These are phyloP conservation scores for Drosophila cracens DNA, from an alignment of 2,888 invertebrate genomes.

Conservation along the genomic window DNA sequence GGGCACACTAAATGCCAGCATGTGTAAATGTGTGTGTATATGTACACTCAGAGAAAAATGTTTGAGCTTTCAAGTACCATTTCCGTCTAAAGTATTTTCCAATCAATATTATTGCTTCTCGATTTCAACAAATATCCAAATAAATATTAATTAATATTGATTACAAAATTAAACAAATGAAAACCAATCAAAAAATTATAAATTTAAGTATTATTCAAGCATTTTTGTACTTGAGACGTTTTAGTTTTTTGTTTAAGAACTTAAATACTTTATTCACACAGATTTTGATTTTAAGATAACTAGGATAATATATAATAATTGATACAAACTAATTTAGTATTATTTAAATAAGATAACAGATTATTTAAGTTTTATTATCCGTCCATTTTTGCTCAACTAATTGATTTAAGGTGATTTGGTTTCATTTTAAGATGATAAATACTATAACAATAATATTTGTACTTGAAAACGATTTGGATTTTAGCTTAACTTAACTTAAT, in stretches of 20 bases:
- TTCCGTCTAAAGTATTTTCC: neutral
- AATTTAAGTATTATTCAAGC: too few relatives aligned
- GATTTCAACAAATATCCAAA: neutral
- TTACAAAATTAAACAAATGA: neutral
- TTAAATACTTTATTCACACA: neutral
- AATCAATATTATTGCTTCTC: neutral
- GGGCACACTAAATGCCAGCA: conserved; percentile 22
- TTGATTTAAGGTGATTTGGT: neutral
- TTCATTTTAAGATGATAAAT: neutral
- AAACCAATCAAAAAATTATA: neutral
- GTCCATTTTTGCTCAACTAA: neutral
- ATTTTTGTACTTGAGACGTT: neutral
- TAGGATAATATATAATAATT: neutral
- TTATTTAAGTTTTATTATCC: neutral
- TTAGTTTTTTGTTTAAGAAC: neutral
- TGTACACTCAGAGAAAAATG: conserved; percentile 6
- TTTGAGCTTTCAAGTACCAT: neutral
- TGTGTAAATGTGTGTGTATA: neutral
- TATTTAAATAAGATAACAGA: neutral
- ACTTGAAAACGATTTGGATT: neutral
- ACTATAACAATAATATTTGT: neutral
- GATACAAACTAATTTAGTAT: neutral
- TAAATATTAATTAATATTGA: neutral
- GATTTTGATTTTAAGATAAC: neutral
- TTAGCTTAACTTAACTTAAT: neutral